These are phyloP conservation scores for Neopipo cinnamomea DNA, from an alignment of 2,113 vertebrate genomes.

Conservation along the genomic window DNA sequence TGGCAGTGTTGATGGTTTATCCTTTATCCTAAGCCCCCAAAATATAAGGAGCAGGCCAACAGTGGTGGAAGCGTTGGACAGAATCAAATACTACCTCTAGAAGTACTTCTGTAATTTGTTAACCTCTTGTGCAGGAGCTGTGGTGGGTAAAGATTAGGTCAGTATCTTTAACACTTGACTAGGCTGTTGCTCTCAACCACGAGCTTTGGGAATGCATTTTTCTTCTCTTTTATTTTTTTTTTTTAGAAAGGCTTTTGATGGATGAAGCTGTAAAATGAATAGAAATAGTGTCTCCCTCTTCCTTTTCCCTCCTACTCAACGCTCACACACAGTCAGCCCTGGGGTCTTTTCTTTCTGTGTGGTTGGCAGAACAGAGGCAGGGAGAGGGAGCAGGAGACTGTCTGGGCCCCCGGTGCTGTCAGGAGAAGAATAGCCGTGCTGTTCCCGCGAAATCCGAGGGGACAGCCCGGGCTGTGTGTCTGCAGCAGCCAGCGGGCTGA, in stretches of 20 bases:
- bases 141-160: neutral
- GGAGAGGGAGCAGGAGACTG: conserved; percentile 47
- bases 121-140: neutral
- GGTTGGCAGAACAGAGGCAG: conserved; percentile 56
- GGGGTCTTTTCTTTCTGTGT: conserved; percentile 68
- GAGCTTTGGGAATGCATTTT: conserved; percentile 47
- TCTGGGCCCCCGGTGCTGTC: conserved; percentile 62
- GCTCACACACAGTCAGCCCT: conserved; percentile 58
- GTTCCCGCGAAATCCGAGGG: conserved; percentile 40
- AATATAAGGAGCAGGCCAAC: neutral
- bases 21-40: neutral
- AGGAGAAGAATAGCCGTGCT: conserved; percentile 52
- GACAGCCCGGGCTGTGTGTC: conserved; percentile 48
- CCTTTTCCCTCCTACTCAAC: conserved; percentile 65
- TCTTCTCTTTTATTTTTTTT: neutral
- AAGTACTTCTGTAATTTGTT: neutral
- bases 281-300: conserved; percentile 69
- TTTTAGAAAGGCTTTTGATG: conserved; percentile 40
- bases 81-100: neutral
- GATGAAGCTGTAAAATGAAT: conserved; percentile 65
- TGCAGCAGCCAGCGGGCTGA: conserved; percentile 55
- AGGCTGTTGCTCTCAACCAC: conserved; percentile 37
- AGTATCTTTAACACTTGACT: conserved; percentile 27
- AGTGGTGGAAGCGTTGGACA: neutral
- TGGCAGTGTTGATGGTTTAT: neutral